Base-by-base conservation (phyloP, 2,888 invertebrate genomes). In the Ormyrus thymus region DNA sequence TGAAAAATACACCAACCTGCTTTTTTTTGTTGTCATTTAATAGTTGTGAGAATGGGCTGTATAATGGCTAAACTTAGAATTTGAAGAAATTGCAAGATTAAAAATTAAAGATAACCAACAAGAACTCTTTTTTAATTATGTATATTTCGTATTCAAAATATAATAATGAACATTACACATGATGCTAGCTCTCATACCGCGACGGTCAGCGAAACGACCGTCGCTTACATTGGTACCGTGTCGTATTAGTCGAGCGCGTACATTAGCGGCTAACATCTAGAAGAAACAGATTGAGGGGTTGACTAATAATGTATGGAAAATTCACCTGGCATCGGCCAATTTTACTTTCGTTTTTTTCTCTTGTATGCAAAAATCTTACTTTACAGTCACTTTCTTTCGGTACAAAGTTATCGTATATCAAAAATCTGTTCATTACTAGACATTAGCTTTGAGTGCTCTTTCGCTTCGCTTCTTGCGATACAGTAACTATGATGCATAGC, bases 141-240 rank as follows among this genome's bases (percentile, higher is more conserved):
- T 88, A 87, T 89, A 89, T 88, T 89, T 89, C 86, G 87, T 89
- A 89, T 89, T 89, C 88, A 89, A 89, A 89, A 89, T 89, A 89
- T 89, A 89, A 89, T 89, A 86, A 87, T 88, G 85, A 89, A 89
- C 87, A 87, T 89, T 89, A 88, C 87, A 88, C 87, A 88, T 86
- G 87, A 87, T 87, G 86, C 86, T 87, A 86, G 87, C 86, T 87
- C 86, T 85, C 86, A 87, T 85, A 82, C 84, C 83, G 83, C 79
- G 80, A 84, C 85, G 85, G 85, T 86, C 84, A 83, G 82, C 81
- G 82, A 75, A 85, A 84, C 82, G 84, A 85, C 86, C 84, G 86
- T 84, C 70, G 85, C 85, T 86, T 85, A 86, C 86, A 87, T 84
- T 86, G 85, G 84, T 86, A 87, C 86, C 84, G 84, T 85, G 84